These are phyloP conservation scores for Tipula helvola DNA, from an alignment of 2,888 invertebrate genomes.

Conservation along the genomic window DNA sequence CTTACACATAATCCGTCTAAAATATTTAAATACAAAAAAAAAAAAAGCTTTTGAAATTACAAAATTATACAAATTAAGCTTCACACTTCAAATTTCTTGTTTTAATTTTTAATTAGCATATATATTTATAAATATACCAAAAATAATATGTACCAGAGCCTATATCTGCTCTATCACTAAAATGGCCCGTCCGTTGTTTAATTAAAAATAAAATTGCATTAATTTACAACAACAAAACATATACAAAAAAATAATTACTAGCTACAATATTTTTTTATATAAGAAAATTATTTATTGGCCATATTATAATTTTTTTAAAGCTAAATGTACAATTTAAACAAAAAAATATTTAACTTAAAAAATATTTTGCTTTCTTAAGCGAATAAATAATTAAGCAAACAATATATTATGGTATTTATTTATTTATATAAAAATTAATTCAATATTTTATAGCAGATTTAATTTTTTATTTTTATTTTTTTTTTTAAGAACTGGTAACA, in stretches of 20 bases:
- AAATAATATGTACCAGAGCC: background rate
- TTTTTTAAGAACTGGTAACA: background rate
- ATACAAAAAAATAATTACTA: background rate
- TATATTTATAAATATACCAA: background rate
- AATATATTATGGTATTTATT: background rate
- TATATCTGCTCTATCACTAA: slow-evolving; percentile 4
- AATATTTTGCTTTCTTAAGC: background rate
- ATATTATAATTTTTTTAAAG: background rate
- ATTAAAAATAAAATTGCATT: background rate
- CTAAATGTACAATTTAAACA: background rate
- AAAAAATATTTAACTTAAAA: background rate
- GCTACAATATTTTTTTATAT: background rate
- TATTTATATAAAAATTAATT: background rate
- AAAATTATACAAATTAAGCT: background rate
- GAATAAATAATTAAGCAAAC: background rate
- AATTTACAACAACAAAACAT: background rate
- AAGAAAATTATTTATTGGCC: background rate
- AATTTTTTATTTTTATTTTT: background rate
- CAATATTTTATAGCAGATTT: background rate
- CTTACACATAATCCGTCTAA: slow-evolving; percentile 4
- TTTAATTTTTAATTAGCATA: background rate
- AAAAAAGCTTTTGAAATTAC: background rate
- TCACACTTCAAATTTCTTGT: background rate
- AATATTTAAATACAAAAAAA: background rate
- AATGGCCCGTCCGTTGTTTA: background rate